Base-by-base conservation (phyloP, 2,888 invertebrate species). In the Morpho deidamia region DNA sequence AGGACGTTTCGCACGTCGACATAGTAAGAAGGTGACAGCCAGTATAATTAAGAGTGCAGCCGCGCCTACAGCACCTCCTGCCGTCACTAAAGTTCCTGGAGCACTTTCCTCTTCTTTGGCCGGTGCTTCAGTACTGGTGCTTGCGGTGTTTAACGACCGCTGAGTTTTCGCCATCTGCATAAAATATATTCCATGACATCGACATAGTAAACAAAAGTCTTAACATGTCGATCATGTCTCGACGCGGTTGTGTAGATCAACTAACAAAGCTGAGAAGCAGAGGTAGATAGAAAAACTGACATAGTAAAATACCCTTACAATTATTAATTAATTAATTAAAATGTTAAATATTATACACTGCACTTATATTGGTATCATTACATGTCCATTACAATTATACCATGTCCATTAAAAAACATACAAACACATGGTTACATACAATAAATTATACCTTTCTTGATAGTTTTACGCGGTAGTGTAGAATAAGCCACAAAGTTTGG, bases 341-440 rank as follows among this genome's bases (percentile, higher is more conserved):
- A 73, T 84, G 83, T 86, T 87, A 81, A 83, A 87, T 87, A 86
- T 84, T 76, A 85, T 83, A 84, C 83, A 87, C 85, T 83, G 84
- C 86, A 81, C 84, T 82, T 85, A 86, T 78, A 84, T 75, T 77
- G 72, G 74, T 76, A 82, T 76, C 74, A 72, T 78, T 77, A 76
- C 70, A 79, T 81, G 82, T 76, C 80, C 82, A 78, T 79, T 86
- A 83, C 78, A 81, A 71, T 59, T 81, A 83, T 81, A 87, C 83
- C n/a, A n/a, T n/a, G n/a, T n/a, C n/a, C n/a, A 85, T 76, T 72
- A 23, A 23, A 80, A 84, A 76, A n/a, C n/a, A n/a, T n/a, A n/a
- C 81, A 83, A 83, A 86, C 83, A 78, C 81, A 73, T 70, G 74
- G 78, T 77, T 81, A 83, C 79, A 74, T 68, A 77, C 72, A 74